phyloP scores from a whole-genome alignment of 2,888 invertebrate species.

The Gnatocerus cornutus region DNA sequence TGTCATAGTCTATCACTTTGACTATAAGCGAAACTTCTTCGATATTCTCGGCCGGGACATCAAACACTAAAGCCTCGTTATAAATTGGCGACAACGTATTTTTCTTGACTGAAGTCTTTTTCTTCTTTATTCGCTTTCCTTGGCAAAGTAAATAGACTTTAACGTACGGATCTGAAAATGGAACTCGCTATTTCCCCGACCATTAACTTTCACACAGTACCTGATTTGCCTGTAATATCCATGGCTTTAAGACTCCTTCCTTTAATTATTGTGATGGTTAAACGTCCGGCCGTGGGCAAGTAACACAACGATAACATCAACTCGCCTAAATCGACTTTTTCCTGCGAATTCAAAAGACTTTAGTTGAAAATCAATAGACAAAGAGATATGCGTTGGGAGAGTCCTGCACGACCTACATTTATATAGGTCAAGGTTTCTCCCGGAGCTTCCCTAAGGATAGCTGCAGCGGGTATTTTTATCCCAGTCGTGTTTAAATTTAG shows the following conservation, averaged over 20 bases:
- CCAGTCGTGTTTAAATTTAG: slow-evolving; percentile 41
- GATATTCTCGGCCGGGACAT: slow-evolving; percentile 87
- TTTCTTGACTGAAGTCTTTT: slow-evolving; percentile 92
- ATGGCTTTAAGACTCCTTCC: slow-evolving; percentile 93
- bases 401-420: slow-evolving; percentile 41
- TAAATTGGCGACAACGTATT: slow-evolving; percentile 91
- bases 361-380: slow-evolving; percentile 27
- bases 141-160: slow-evolving; percentile 92
- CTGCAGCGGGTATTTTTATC: slow-evolving; percentile 45
- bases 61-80: slow-evolving; percentile 95
- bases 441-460: slow-evolving; percentile 41
- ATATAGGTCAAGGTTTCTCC: slow-evolving; percentile 47
- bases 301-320: slow-evolving; percentile 94
- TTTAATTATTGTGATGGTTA: slow-evolving; percentile 93
- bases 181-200: background rate
- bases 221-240: slow-evolving; percentile 95
- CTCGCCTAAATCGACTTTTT: slow-evolving; percentile 92
- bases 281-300: slow-evolving; percentile 90
- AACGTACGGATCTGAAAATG: slow-evolving; percentile 89
- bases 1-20: slow-evolving; percentile 92
- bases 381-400: slow-evolving; percentile 29
- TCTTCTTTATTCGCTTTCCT: slow-evolving; percentile 92
- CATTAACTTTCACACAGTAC: slow-evolving; percentile 69
- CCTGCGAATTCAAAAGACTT: slow-evolving; percentile 72
- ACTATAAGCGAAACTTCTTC: slow-evolving; percentile 87